Conservation (phyloP, 2,888 invertebrate genomes). For the Helleia helle region DNA sequence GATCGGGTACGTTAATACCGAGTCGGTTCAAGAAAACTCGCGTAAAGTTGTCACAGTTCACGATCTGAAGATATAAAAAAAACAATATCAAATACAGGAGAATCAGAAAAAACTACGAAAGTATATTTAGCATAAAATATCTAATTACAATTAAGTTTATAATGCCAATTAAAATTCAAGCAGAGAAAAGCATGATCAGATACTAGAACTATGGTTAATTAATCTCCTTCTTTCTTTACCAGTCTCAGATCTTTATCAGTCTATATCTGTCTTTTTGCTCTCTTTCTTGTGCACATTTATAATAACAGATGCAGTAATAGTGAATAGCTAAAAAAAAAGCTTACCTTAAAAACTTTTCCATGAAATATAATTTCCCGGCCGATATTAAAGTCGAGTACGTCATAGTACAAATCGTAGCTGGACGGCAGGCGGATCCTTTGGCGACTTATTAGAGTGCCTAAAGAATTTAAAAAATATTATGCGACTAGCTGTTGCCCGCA, state of each 20-base stretch:
- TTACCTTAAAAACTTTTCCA: conserved; percentile 80
- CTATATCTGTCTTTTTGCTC: too few relatives aligned
- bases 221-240: too few relatives aligned
- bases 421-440: conserved; percentile 87
- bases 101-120: too few relatives aligned
- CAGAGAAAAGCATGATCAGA: too few relatives aligned
- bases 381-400: conserved; percentile 90
- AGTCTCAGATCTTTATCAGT: too few relatives aligned
- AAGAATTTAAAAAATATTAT: conserved; percentile 18
- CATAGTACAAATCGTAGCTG: conserved; percentile 84
- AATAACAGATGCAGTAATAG: neutral
- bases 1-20: conserved; percentile 88
- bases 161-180: too few relatives aligned
- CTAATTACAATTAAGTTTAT: too few relatives aligned
- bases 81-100: neutral
- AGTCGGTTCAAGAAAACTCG: conserved; percentile 87
- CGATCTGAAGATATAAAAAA: conserved; percentile 73
- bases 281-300: too few relatives aligned
- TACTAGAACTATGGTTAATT: too few relatives aligned
- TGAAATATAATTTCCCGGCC: conserved; percentile 86
- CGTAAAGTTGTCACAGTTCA: conserved; percentile 91
- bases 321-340: neutral
- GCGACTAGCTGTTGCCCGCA: too few relatives aligned
- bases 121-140: too few relatives aligned
- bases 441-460: conserved; percentile 85